Evolutionary conservation across 2,113 vertebrate genomes (phyloP), one percentile per base, ranked within the genome.

Genomic region (Galemys pyrenaicus): DNA sequence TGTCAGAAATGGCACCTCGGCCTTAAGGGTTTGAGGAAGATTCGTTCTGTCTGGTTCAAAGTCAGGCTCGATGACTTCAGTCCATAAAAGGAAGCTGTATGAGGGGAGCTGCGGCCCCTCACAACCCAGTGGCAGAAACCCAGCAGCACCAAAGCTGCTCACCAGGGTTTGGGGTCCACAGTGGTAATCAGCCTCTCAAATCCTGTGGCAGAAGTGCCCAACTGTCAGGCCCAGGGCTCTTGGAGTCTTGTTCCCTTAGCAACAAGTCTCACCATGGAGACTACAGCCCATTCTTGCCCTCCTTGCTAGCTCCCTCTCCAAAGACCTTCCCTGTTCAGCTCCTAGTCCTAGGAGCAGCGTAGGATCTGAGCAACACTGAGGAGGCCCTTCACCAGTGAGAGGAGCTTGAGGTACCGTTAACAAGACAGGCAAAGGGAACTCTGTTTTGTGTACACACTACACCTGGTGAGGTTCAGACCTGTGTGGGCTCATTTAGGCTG

Each of bases 181-280:
- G 44, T 85, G 71, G 64, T 60, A 87, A 89, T 56, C 85, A 88
- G 92, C 56, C 70, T 96, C 37, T 75, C 92, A 89, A 81, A 95
- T 87, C 83, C 93, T 94, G 56, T 88, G 91, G 95, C 81, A 86
- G 93, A 95, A 92, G 91, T 97, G 94, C 85, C 94, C 96, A 95
- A 84, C 89, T 90, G 90, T 88, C 95, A 96, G 82, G 77, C 95
- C 96, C 75, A 73, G 90, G 95, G 90, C 95, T 97, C 82, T 64
- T 51, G 60, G 96, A 97, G 97, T 94, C 89, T 94, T 94, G 96
- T 98, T 98, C 97, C 98, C 98, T 97, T 97, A 96, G 96, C 92
- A 97, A 98, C 98, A 82, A 94, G 81, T 92, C 96, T 97, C 97
- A 97, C 97, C 97, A 97, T 96, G 95, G 97, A 97, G 97, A 97